Conservation (phyloP, 2,797 vertebrate species). For the Myotis findleyi region DNA sequence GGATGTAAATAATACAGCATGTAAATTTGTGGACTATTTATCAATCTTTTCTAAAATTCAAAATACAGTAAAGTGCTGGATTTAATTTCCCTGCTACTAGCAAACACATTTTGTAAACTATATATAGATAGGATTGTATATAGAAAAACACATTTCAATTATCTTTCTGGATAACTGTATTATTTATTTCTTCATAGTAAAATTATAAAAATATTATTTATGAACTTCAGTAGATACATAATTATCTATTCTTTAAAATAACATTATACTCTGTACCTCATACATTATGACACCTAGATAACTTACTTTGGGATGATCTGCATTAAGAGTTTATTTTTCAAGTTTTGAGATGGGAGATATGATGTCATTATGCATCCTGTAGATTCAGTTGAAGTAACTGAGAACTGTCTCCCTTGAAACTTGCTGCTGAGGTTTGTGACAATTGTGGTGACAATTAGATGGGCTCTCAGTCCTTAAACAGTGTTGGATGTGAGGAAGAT, state of each 20-base stretch:
- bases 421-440: not conserved
- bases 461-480: not conserved
- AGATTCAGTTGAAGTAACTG: not conserved
- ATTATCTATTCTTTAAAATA: not conserved
- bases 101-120: not conserved
- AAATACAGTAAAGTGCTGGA: not conserved
- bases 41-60: not conserved
- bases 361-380: constrained; percentile 11
- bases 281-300: not conserved
- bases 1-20: not conserved
- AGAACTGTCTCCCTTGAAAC: not conserved
- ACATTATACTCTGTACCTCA: not conserved
- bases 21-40: not conserved
- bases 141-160: not conserved
- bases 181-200: not conserved
- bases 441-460: not conserved
- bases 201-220: not conserved
- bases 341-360: not conserved
- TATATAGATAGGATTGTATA: not conserved
- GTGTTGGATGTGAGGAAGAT: not conserved
- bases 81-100: not conserved
- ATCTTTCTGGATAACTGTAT: not conserved
- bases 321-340: not conserved
- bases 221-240: not conserved
- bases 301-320: not conserved